Conservation (phyloP, 2,888 invertebrate species). For the Copidosoma aretas region DNA sequence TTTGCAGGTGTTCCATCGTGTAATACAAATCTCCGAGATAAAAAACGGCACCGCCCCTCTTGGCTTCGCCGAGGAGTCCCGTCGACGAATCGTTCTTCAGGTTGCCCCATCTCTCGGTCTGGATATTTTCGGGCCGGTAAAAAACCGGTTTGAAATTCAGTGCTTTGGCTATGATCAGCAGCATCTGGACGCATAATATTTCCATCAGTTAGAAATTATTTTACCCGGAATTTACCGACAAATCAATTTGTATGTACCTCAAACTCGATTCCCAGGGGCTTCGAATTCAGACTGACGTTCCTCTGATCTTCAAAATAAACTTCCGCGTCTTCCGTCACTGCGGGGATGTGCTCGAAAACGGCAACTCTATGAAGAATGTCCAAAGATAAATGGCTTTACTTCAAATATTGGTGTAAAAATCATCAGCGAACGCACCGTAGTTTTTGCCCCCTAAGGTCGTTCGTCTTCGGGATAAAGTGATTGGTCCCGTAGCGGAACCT, state of each 20-base stretch:
- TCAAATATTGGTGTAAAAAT: background rate
- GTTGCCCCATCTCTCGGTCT: slow-evolving; percentile 74
- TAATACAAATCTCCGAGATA: slow-evolving; percentile 82
- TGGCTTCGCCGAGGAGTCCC: slow-evolving; percentile 78
- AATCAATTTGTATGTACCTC: slow-evolving; percentile 64
- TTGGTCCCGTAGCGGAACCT: slow-evolving; percentile 66
- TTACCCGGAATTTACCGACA: background rate
- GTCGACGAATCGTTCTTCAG: slow-evolving; percentile 72
- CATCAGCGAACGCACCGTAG: slow-evolving; percentile 49
- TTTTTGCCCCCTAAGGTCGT: slow-evolving; percentile 56
- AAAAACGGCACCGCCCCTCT: slow-evolving; percentile 72
- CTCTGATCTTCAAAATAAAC: slow-evolving; percentile 35
- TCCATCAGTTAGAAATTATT: background rate
- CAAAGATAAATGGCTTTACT: too few species aligned
- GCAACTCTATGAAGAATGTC: slow-evolving; percentile 65
- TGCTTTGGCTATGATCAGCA: slow-evolving; percentile 70
- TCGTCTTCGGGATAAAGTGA: slow-evolving; percentile 60
- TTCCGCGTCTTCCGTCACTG: slow-evolving; percentile 64
- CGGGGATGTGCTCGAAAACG: slow-evolving; percentile 74
- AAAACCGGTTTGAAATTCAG: slow-evolving; percentile 76
- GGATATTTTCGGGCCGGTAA: slow-evolving; percentile 71
- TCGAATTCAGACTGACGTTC: slow-evolving; percentile 23
- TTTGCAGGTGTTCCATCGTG: slow-evolving; percentile 71
- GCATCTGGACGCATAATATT: slow-evolving; percentile 64
- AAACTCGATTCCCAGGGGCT: slow-evolving; percentile 70